Percentiles rank a stretch among this genome's conserved stretches.
phyloP scores from a whole-genome alignment of 1,140 invertebrate genomes.

The Rhagoletis pomonella region DNA sequence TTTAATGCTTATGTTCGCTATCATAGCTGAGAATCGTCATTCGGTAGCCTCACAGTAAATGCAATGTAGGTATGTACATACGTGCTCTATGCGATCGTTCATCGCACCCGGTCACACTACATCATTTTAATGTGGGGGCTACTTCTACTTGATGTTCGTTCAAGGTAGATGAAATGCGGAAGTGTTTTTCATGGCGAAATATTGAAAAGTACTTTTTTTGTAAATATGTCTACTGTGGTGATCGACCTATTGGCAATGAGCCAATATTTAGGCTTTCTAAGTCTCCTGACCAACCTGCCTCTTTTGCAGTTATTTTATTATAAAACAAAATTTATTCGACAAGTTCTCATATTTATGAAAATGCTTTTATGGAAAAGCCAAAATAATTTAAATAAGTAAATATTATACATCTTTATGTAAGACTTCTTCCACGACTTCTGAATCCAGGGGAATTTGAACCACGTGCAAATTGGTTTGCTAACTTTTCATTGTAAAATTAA shows the following conservation, averaged over 20 bases:
- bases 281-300: background rate
- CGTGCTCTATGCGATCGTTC: background rate
- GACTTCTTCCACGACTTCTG: too few species aligned
- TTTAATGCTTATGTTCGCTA: background rate
- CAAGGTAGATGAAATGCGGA: slow-evolving; percentile 1
- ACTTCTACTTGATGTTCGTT: background rate
- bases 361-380: too few species aligned
- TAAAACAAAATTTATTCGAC: too few species aligned
- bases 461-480: too few species aligned
- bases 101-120: background rate
- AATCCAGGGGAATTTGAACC: background rate
- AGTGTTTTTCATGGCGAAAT: slow-evolving; percentile 6
- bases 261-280: background rate
- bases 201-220: background rate
- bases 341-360: too few species aligned
- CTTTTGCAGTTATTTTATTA: background rate
- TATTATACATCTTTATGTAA: background rate
- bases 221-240: slow-evolving; percentile 9
- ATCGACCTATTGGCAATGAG: slow-evolving; percentile 29
- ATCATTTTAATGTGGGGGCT: background rate
- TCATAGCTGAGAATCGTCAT: slow-evolving; percentile 31
- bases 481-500: too few species aligned
- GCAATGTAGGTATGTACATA: background rate
- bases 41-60: background rate
- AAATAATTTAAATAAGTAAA: too few species aligned